These are phyloP conservation scores for Agrypnia vestita DNA, from an alignment of 1,140 invertebrate species.

Conservation along the genomic window DNA sequence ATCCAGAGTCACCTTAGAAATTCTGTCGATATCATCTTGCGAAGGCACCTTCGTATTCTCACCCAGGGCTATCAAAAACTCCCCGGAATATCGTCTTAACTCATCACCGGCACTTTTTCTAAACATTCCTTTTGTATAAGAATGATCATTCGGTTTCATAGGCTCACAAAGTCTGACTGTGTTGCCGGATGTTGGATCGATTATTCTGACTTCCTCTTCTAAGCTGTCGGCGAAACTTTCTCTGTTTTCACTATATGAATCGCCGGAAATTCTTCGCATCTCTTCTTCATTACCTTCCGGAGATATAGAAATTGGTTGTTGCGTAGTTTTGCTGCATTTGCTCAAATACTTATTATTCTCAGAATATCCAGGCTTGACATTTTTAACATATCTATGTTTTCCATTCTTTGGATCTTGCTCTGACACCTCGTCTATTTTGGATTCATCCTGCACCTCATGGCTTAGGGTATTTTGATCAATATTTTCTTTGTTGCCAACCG, in stretches of 20 bases:
- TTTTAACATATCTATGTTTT: constrained; percentile 69
- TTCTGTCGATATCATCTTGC: constrained; percentile 89
- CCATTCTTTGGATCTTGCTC: constrained; percentile 57
- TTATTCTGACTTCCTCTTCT: constrained; percentile 55
- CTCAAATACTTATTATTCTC: constrained; percentile 65
- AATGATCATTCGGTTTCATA: constrained; percentile 4
- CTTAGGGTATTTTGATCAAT: constrained; percentile 61
- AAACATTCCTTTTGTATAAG: constrained; percentile 60
- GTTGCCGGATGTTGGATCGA: constrained; percentile 51
- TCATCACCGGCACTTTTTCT: constrained; percentile 72
- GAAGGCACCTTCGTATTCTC: constrained; percentile 76
- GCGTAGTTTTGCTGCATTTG: constrained; percentile 52
- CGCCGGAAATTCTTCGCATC: constrained; percentile 62
- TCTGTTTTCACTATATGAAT: constrained; percentile 36
- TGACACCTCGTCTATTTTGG: constrained; percentile 46
- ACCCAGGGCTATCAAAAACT: constrained; percentile 64
- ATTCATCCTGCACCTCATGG: not conserved
- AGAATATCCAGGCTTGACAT: constrained; percentile 63
- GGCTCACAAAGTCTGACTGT: constrained; percentile 44
- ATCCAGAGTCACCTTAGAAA: constrained; percentile 88
- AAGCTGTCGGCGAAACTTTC: constrained; percentile 58
- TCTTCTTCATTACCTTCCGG: constrained; percentile 65
- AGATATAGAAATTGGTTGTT: constrained; percentile 66
- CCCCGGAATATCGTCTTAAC: constrained; percentile 63
- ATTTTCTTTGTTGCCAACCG: constrained; percentile 57